Evolutionary conservation across 2,888 invertebrate species (phyloP).

Genomic region (Cyrtodaria siliqua): DNA sequence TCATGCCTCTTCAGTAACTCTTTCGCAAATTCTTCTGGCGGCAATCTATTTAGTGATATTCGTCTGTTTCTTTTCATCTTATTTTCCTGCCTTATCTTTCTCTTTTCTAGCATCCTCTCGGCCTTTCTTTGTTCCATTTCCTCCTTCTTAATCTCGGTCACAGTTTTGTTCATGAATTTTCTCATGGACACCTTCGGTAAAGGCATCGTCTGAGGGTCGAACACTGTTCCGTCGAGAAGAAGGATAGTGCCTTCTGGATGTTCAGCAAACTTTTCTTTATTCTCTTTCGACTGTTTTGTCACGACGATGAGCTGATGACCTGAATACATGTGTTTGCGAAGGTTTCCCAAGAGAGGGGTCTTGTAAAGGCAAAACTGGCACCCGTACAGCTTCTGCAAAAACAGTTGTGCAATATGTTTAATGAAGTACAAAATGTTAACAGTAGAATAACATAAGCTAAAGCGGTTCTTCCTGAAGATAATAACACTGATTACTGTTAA

Average conservation of each 20-base stretch:
- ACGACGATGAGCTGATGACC: slow-evolving; percentile 44
- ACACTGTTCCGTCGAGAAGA: slow-evolving; percentile 33
- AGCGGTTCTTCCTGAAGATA: background rate
- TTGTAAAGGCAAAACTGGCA: slow-evolving; percentile 45
- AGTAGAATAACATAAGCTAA: too few relatives aligned
- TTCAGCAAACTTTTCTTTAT: slow-evolving; percentile 13
- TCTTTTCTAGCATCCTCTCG: background rate
- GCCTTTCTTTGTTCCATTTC: background rate
- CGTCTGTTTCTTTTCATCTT: background rate
- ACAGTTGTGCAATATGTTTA: too few relatives aligned
- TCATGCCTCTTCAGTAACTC: slow-evolving; percentile 50
- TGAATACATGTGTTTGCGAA: slow-evolving; percentile 46
- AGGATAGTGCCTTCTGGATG: slow-evolving; percentile 38
- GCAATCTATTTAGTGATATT: slow-evolving; percentile 23
- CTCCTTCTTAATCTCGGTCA: background rate
- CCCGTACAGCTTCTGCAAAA: slow-evolving; percentile 14
- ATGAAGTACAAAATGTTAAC: too few relatives aligned
- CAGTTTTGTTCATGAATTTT: background rate
- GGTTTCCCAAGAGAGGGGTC: slow-evolving; percentile 31
- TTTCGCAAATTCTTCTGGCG: slow-evolving; percentile 49
- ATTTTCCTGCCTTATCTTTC: background rate
- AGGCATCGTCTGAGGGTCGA: slow-evolving; percentile 33
- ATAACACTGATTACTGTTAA: background rate
- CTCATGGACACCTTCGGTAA: slow-evolving; percentile 33
- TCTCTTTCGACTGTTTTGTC: slow-evolving; percentile 22